Evolutionary conservation across 2,797 vertebrate genomes (phyloP).

Genomic region (Danio jaintianensis): DNA sequence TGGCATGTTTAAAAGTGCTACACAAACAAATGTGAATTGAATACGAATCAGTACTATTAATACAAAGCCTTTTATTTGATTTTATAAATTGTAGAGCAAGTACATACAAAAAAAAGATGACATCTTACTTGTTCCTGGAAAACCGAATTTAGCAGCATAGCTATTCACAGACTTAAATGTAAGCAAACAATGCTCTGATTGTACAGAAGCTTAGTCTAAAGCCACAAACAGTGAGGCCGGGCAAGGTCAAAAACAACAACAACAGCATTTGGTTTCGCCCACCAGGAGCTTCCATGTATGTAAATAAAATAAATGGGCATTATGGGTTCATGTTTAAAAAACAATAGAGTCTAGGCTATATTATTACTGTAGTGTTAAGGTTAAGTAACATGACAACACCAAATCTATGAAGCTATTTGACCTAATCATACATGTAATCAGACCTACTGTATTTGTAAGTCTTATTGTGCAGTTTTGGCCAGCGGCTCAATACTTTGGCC

Average conservation of each 20-base stretch:
- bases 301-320: constrained; percentile 16
- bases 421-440: constrained; percentile 11
- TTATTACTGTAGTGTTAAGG: constrained; percentile 14
- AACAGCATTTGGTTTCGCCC: constrained; percentile 28
- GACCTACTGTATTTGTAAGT: constrained; percentile 32
- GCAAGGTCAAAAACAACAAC: constrained; percentile 11
- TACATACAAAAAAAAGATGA: constrained; percentile 30
- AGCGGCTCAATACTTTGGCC: constrained; percentile 45
- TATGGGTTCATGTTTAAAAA: not conserved
- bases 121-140: constrained; percentile 3
- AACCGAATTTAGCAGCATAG: constrained; percentile 25
- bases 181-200: constrained; percentile 21
- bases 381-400: constrained; percentile 27
- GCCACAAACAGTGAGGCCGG: not conserved
- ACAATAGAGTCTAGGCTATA: not conserved
- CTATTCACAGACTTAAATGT: constrained; percentile 9
- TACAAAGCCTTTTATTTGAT: constrained; percentile 44
- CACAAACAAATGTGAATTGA: too few species aligned
- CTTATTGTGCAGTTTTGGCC: constrained; percentile 39
- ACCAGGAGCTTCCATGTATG: constrained; percentile 25
- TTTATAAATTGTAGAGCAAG: constrained; percentile 25
- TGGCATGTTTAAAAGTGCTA: too few species aligned
- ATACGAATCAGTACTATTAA: not conserved
- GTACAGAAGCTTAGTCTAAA: constrained; percentile 22
- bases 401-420: constrained; percentile 28